Evolutionary conservation across 2,113 vertebrate genomes (phyloP).

Genomic region (Limnothrissa miodon): DNA sequence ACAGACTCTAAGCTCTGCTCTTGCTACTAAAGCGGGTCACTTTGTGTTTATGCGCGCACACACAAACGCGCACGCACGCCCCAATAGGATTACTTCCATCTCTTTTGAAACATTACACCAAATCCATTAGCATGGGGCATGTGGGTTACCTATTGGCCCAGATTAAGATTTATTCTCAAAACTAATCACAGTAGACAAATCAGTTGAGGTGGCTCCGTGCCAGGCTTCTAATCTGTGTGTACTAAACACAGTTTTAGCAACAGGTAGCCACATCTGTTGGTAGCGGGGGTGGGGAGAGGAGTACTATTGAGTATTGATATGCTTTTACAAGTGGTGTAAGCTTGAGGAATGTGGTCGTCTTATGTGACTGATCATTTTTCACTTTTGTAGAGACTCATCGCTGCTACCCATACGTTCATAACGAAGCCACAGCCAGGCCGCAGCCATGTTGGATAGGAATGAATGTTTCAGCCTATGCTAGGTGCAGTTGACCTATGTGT

Average conservation of each 20-base stretch:
- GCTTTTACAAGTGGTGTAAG: background rate
- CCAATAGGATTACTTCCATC: conserved; percentile 5
- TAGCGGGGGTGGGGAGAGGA: background rate
- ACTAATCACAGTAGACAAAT: background rate
- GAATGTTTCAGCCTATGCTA: too few species aligned
- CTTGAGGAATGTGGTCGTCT: background rate
- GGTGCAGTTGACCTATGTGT: conserved; percentile 34
- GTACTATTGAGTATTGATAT: background rate
- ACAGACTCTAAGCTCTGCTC: background rate
- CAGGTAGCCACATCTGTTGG: background rate
- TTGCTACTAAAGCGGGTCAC: background rate
- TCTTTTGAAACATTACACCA: background rate
- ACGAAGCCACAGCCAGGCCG: background rate
- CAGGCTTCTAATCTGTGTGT: background rate
- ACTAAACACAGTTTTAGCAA: background rate
- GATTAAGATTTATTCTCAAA: background rate
- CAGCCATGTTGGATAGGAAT: too few species aligned
- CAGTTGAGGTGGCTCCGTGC: background rate
- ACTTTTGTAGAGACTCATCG: background rate
- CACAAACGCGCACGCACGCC: background rate
- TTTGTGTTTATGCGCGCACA: background rate
- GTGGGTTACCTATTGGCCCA: background rate
- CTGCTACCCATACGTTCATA: background rate
- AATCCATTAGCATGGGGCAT: background rate
- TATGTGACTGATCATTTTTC: background rate